Conservation (phyloP, 92 coral and sea anemone species). For the Isaurus tuberculatus region DNA sequence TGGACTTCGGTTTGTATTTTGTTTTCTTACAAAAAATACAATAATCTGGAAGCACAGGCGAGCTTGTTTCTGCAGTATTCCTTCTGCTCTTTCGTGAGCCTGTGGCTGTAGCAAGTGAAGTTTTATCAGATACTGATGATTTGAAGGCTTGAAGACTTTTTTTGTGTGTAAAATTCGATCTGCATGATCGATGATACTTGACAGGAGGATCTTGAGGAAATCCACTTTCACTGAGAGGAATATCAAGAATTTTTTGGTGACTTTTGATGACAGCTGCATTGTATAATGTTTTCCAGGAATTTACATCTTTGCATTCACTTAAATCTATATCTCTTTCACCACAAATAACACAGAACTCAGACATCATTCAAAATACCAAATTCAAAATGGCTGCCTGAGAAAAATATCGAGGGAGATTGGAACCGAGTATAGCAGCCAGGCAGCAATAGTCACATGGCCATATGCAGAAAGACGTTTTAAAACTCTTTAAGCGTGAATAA, state of each 20-base stretch:
- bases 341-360: too few relatives aligned
- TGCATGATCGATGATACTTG: conserved; percentile 41
- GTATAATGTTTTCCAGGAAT: conserved; percentile 49
- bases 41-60: conserved; percentile 2
- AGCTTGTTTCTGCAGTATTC: background rate
- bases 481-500: background rate
- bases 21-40: background rate
- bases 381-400: conserved; percentile 44
- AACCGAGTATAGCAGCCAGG: conserved; percentile 26
- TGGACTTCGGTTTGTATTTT: conserved; percentile 46
- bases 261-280: conserved; percentile 55
- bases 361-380: conserved; percentile 33
- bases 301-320: conserved; percentile 18
- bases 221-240: background rate
- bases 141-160: conserved; percentile 29
- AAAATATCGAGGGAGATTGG: conserved; percentile 37
- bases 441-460: background rate
- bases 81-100: conserved; percentile 30
- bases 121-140: conserved; percentile 37
- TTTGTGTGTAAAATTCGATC: conserved; percentile 21
- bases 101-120: conserved; percentile 29
- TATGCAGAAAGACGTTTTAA: too few relatives aligned
- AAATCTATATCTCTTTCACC: background rate
- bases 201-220: conserved; percentile 29
- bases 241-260: conserved; percentile 43